A percentile compares a stretch with the other conserved stretches of the same genome.
These are phyloP conservation scores for Mellilla xanthometata DNA, from an alignment of 2,888 invertebrate species.

Conservation along the genomic window DNA sequence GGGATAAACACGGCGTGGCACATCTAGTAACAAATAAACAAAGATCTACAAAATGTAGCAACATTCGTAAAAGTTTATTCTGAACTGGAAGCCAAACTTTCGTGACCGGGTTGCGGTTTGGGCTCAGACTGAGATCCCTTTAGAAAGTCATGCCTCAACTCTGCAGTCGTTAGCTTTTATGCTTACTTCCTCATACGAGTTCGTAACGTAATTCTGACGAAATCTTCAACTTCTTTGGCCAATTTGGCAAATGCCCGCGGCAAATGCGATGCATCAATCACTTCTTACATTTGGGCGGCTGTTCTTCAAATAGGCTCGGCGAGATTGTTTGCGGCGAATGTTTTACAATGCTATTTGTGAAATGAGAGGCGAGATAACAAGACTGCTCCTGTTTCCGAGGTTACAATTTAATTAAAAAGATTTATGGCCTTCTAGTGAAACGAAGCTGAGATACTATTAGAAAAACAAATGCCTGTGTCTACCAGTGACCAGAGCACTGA, in stretches of 20 bases:
- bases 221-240: conserved; percentile 17
- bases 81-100: conserved; percentile 6
- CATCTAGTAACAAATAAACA: no score
- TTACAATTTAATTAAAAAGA: not conserved
- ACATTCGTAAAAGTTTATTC: no score
- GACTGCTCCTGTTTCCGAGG: not conserved
- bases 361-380: not conserved
- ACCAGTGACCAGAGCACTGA: no score
- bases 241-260: conserved; percentile 16
- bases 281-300: conserved; percentile 3
- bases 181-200: conserved; percentile 18
- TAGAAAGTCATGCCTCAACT: conserved; percentile 9
- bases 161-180: conserved; percentile 17
- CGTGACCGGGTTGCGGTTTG: not conserved
- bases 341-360: not conserved
- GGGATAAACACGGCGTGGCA: no score
- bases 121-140: conserved; percentile 7
- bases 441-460: no score
- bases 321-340: not conserved
- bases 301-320: conserved; percentile 4
- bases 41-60: no score
- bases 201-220: conserved; percentile 10
- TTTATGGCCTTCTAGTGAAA: not conserved
- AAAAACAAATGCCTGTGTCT: no score
- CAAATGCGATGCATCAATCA: conserved; percentile 18